A percentile compares a stretch with the other conserved stretches of the same genome.
These are phyloP conservation scores for Laothoe populi DNA, from an alignment of 2,888 invertebrate genomes.

Conservation along the genomic window DNA sequence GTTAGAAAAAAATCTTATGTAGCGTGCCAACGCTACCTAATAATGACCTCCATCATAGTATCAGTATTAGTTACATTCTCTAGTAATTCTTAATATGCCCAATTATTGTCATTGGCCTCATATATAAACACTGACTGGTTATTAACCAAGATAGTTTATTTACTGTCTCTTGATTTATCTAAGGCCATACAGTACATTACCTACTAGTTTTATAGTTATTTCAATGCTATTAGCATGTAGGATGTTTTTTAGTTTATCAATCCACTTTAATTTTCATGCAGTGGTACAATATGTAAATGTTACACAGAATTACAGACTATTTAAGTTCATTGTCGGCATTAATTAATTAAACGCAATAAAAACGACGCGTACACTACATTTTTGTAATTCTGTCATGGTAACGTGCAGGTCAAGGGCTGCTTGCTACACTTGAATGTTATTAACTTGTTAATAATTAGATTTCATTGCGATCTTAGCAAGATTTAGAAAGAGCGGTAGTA, in stretches of 20 bases:
- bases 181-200: background rate
- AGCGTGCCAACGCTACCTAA: too few species aligned
- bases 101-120: too few species aligned
- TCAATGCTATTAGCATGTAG: background rate
- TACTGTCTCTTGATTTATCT: background rate
- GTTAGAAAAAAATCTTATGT: too few species aligned
- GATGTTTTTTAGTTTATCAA: background rate
- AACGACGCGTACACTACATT: constrained; percentile 3
- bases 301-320: constrained; percentile 12
- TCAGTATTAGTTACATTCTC: too few species aligned
- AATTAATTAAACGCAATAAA: constrained; percentile 27
- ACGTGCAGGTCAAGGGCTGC: constrained; percentile 16
- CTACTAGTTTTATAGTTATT: background rate
- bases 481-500: background rate
- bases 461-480: background rate
- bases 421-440: constrained; percentile 1
- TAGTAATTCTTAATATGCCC: too few species aligned
- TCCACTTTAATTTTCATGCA: background rate
- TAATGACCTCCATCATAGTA: too few species aligned
- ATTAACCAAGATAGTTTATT: background rate
- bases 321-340: constrained; percentile 26
- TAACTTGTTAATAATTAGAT: background rate
- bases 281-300: background rate
- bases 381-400: constrained; percentile 15
- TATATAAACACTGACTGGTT: too few species aligned